phyloP scores from a whole-genome alignment of 1,140 invertebrate species.

The Drosophila grimshawi region DNA sequence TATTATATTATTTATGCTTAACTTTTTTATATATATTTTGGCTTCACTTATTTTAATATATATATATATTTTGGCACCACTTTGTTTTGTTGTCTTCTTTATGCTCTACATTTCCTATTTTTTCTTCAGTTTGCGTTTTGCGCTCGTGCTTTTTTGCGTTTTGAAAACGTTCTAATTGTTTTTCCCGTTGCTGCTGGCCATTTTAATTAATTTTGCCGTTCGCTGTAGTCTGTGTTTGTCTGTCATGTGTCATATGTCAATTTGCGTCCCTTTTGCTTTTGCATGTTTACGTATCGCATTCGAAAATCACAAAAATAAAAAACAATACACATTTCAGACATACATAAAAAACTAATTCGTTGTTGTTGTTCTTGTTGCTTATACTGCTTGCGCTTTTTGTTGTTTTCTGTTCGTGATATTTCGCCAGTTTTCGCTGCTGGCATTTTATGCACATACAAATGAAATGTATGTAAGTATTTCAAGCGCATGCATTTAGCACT shows the following conservation, averaged over 20 bases:
- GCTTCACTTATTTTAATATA: not conserved
- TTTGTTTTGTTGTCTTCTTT: not conserved
- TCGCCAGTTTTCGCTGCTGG: slow-evolving; percentile 52
- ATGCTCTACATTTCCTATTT: not conserved
- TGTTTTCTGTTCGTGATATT: slow-evolving; percentile 71
- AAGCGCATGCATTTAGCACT: slow-evolving; percentile 62
- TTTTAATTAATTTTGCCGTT: slow-evolving; percentile 56
- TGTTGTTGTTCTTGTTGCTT: slow-evolving; percentile 49
- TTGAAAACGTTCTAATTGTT: slow-evolving; percentile 29
- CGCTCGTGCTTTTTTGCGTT: slow-evolving; percentile 1
- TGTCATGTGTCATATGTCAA: slow-evolving; percentile 28
- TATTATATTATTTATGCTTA: not conserved
- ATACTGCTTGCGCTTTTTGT: slow-evolving; percentile 29
- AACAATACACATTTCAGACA: slow-evolving; percentile 34
- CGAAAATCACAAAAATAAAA: slow-evolving; percentile 24
- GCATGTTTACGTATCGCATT: slow-evolving; percentile 59
- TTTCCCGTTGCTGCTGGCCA: slow-evolving; percentile 46
- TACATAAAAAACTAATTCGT: slow-evolving; percentile 24
- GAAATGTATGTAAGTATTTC: slow-evolving; percentile 23
- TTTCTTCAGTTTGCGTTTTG: not conserved
- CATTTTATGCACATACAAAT: slow-evolving; percentile 49
- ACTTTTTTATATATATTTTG: not conserved
- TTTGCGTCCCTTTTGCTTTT: slow-evolving; percentile 36
- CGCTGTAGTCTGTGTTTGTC: slow-evolving; percentile 2
- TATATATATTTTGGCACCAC: not conserved